phyloP scores from a whole-genome alignment of 1,140 invertebrate species.

The Notospermus geniculatus region DNA sequence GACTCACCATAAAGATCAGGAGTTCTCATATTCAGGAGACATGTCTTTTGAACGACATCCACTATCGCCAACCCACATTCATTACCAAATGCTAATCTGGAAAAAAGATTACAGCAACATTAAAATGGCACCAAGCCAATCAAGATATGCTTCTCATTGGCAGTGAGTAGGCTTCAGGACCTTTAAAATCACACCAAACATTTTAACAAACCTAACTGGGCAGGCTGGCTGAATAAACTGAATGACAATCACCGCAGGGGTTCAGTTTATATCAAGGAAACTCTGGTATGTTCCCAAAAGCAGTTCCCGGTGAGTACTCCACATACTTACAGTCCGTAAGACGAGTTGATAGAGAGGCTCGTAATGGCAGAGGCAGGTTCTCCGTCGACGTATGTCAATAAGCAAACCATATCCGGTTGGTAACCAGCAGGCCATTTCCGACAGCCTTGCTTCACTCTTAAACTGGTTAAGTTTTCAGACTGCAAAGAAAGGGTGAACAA shows the following conservation, averaged over 20 bases:
- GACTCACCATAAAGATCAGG: constrained; percentile 77
- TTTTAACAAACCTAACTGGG: too few species aligned
- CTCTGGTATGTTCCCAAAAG: too few species aligned
- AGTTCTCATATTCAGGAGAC: constrained; percentile 72
- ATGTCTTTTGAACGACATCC: constrained; percentile 88
- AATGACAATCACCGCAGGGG: too few species aligned
- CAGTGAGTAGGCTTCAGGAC: too few species aligned
- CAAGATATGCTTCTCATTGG: too few species aligned
- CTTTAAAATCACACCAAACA: too few species aligned
- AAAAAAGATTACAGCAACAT: constrained; percentile 36
- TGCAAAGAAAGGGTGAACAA: constrained; percentile 19
- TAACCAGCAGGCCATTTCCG: constrained; percentile 62
- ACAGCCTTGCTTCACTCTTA: constrained; percentile 70
- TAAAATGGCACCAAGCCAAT: too few species aligned
- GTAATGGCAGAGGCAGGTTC: constrained; percentile 80
- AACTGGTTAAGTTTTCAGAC: constrained; percentile 40
- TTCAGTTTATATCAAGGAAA: too few species aligned
- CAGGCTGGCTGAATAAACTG: too few species aligned
- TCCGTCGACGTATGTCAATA: constrained; percentile 78
- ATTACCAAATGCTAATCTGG: constrained; percentile 93
- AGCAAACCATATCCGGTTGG: constrained; percentile 91
- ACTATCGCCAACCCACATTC: constrained; percentile 91
- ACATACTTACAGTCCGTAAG: constrained; percentile 88
- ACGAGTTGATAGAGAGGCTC: constrained; percentile 89
- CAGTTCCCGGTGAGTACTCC: too few species aligned